phyloP scores from a whole-genome alignment of 2,888 invertebrate genomes.

The Lordiphosa fenestrarum region DNA sequence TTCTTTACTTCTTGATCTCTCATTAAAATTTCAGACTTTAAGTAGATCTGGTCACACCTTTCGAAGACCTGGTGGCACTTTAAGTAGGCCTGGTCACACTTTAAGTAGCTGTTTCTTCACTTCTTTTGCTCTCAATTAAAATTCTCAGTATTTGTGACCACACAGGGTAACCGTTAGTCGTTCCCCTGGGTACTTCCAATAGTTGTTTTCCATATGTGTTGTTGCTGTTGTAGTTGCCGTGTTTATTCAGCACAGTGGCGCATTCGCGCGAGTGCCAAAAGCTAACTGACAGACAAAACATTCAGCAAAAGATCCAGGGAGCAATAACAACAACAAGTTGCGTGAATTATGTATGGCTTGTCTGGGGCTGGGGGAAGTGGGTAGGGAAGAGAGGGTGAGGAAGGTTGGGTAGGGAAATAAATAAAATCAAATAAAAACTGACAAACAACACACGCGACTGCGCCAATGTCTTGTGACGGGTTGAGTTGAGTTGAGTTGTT shows the following conservation, averaged over 20 bases:
- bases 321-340: constrained; percentile 6
- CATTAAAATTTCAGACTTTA: too few relatives aligned
- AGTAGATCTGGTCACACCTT: too few relatives aligned
- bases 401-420: constrained; percentile 6
- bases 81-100: too few relatives aligned
- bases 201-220: too few relatives aligned
- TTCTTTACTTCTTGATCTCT: too few relatives aligned
- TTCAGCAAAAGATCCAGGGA: constrained; percentile 1
- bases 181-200: too few relatives aligned
- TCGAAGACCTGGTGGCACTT: too few relatives aligned
- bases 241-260: constrained; percentile 3
- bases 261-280: constrained; percentile 8
- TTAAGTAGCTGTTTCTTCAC: too few relatives aligned
- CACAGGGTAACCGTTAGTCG: too few relatives aligned
- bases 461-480: constrained; percentile 4
- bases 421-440: constrained; percentile 15
- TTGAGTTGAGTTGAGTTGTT: constrained; percentile 4
- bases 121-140: too few relatives aligned
- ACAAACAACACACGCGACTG: constrained; percentile 15
- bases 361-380: background rate
- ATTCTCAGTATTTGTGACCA: too few relatives aligned
- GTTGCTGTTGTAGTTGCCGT: too few relatives aligned
- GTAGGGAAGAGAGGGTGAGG: background rate
- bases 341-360: constrained; percentile 11
- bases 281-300: constrained; percentile 2